Evolutionary conservation across 2,888 invertebrate genomes (phyloP).

Genomic region (Notocelia uddmanniana): DNA sequence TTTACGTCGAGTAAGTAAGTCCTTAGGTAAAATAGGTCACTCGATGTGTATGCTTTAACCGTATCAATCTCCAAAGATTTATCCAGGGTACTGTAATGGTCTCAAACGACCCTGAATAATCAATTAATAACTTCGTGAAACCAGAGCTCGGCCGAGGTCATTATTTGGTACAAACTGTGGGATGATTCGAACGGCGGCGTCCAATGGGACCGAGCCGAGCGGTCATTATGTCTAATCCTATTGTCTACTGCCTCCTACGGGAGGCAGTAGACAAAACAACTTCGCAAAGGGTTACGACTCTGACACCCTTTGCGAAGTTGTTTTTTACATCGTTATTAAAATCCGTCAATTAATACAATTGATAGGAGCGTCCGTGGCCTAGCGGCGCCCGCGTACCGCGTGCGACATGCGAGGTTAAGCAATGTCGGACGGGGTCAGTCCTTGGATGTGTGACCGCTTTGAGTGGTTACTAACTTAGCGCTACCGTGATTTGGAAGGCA

Average conservation of each 20-base stretch:
- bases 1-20: too few species aligned
- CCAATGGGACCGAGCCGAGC: constrained; percentile 16
- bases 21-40: background rate
- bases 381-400: too few species aligned
- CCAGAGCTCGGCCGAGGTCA: background rate
- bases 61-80: background rate
- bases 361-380: too few species aligned
- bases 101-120: background rate
- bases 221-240: constrained; percentile 25
- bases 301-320: constrained; percentile 14
- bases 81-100: background rate
- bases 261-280: too few species aligned
- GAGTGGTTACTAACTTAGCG: too few species aligned
- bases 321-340: constrained; percentile 4
- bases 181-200: constrained; percentile 1
- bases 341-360: too few species aligned
- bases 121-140: background rate
- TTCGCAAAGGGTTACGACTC: too few species aligned
- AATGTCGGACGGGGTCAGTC: too few species aligned
- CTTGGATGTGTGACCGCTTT: too few species aligned
- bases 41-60: background rate
- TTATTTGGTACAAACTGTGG: constrained; percentile 18
- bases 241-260: constrained; percentile 30
- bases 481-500: too few species aligned
- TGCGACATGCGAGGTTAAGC: too few species aligned